Base-by-base conservation (phyloP, 2,888 invertebrate genomes). In the Coenonympha arcania region DNA sequence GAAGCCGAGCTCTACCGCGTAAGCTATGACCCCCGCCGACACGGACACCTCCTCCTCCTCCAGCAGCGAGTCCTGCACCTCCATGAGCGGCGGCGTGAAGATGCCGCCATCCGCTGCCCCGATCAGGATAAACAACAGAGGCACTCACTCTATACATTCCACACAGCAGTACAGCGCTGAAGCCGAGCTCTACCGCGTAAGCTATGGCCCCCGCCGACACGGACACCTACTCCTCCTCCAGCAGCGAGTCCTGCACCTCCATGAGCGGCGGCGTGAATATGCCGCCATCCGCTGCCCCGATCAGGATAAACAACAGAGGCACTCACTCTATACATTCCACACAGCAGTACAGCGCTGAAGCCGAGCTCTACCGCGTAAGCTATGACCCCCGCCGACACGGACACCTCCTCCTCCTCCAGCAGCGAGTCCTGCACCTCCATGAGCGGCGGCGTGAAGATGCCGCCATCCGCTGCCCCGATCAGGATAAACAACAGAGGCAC, bases 111-210 rank as follows among this genome's bases (percentile, higher is more conserved):
- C 77, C 0, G 76, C 73, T 19, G 70, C 67, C 2, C 71, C 76
- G 39, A 80, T 48, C 18, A 79, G 46, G 6, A 69, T 71, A 16
- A 75, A 54, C 11, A 70, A 22, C 81, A n/a, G n/a, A n/a, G n/a
- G n/a, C n/a, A 64, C 64, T 61, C 58, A 81, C 82, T 61, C 79
- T 65, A 56, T 78, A 70, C 50, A 79, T 58, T n/a, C 66, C 81
- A 48, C 71, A 71, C 1, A 81, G 57, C 5, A 81, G 57, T 1
- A 81, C 28, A 1, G 69, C 62, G 45, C 64, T 76, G 41, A 76
- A 79, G 0, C 59, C 63, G 3, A 79, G 56, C 43, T 81, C 81
- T 0, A 63, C 61, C 2, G 65, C 56, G 54, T 80, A 79, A 1
- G 71, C 71, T 1, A 79, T 50, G 13, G 77, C 58, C 0, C 76